phyloP scores from a whole-genome alignment of 2,888 invertebrate genomes.

The Augochlorella aurata region DNA sequence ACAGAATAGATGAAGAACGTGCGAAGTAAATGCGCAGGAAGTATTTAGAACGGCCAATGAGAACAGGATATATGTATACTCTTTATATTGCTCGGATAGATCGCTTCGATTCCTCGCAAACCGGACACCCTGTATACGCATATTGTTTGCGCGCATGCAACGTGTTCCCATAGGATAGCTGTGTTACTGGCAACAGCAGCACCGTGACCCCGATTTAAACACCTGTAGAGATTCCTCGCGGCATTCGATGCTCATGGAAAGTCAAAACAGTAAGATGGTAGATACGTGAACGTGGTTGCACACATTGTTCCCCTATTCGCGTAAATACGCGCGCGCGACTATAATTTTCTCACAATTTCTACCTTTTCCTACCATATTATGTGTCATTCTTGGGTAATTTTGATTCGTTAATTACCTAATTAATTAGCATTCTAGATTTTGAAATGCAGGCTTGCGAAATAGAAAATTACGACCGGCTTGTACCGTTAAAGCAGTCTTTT shows the following conservation, averaged over 20 bases:
- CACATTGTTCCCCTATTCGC: slow-evolving; percentile 61
- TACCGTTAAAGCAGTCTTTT: not conserved
- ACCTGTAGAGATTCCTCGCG: slow-evolving; percentile 54
- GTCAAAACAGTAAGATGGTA: slow-evolving; percentile 61
- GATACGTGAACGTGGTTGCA: slow-evolving; percentile 47
- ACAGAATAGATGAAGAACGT: too few species aligned
- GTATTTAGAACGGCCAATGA: not conserved
- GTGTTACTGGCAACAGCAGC: slow-evolving; percentile 25
- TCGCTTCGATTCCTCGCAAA: not conserved
- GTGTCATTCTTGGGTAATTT: slow-evolving; percentile 58
- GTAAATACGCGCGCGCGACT: slow-evolving; percentile 32
- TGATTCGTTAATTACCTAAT: slow-evolving; percentile 58
- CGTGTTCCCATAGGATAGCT: slow-evolving; percentile 49
- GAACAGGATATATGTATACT: not conserved
- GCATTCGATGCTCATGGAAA: slow-evolving; percentile 62
- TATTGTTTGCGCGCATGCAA: slow-evolving; percentile 51
- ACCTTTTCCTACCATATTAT: slow-evolving; percentile 41
- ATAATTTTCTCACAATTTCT: slow-evolving; percentile 62
- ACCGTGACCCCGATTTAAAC: slow-evolving; percentile 63
- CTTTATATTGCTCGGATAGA: not conserved
- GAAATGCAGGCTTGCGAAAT: slow-evolving; percentile 35
- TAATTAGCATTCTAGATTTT: slow-evolving; percentile 42
- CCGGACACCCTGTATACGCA: slow-evolving; percentile 6
- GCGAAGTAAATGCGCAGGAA: too few species aligned
- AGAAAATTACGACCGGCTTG: not conserved